Base-by-base conservation (phyloP, 2,888 invertebrate species). In the Netelia virgata region DNA sequence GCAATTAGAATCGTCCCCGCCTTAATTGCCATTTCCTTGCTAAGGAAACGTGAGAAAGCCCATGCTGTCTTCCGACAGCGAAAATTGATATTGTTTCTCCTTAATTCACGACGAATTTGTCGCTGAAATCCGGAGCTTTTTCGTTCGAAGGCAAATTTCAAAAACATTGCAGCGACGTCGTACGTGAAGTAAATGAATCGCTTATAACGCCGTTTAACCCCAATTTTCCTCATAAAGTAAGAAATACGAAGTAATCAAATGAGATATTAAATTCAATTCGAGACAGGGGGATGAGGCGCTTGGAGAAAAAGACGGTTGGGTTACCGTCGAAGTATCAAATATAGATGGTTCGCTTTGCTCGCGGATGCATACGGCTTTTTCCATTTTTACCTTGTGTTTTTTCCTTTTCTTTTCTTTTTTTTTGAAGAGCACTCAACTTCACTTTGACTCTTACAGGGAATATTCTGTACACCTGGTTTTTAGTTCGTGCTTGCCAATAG, bases 11-110 rank as follows among this genome's bases (percentile, higher is more conserved):
- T 69, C 59, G 63, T 64, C 57, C 50, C 28, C 18, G 36, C 55
- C n/a, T 70, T 73, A 79, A 75, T 79, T 83, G 83, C 66, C 80
- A 72, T 68, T 80, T 72, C 61, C 53, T n/a, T 63, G 64, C 64
- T 23, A 28, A 53, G 18, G 61, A 63, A 74, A 57, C 69, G 69
- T 69, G 47, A 78, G 61, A 53, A 23, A 73, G 9, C 50, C 41
- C 55, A 9, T 16, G 36, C 28, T 28, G 57, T 36, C 55, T 41
- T n/a, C 43, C 41, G 43, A 47, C 47, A 8, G 41, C 72, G 47
- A 11, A 14, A 28, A 61, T 61, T 59, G 66, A 80, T 61, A 14
- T 57, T 64, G 70, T 63, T 64, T 28, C 73, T 28, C 53, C 63
- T 55, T 28, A n/a, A 73, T 78, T 83, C 55, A 5, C 59, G 16